phyloP scores from a whole-genome alignment of 2,113 vertebrate species.

The mouse (Mus musculus) region DNA sequence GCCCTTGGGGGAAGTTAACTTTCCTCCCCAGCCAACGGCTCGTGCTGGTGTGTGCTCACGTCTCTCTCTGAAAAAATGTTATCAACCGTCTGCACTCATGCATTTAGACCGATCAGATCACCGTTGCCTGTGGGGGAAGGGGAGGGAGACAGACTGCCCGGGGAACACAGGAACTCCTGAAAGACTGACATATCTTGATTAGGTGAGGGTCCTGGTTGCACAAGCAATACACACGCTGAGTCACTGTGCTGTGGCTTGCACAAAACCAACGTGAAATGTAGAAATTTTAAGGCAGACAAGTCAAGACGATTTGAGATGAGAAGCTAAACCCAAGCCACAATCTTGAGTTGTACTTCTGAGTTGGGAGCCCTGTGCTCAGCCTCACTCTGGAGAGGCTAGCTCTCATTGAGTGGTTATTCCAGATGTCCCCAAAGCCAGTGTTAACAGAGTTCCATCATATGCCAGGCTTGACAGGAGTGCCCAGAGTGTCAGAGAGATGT shows the following conservation, averaged over 20 bases:
- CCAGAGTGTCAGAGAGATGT: not conserved
- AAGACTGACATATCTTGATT: not conserved
- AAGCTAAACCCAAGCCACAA: not conserved
- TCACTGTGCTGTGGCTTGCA: not conserved
- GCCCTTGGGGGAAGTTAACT: conserved; percentile 42
- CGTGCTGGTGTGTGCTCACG: not conserved
- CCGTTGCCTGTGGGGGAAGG: not conserved
- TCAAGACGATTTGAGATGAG: not conserved
- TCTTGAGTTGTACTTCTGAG: not conserved
- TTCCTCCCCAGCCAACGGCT: not conserved
- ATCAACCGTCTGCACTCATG: not conserved
- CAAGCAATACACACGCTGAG: not conserved
- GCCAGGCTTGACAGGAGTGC: not conserved
- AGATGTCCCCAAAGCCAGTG: not conserved
- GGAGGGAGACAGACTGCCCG: not conserved
- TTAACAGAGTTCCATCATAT: not conserved
- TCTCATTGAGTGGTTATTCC: not conserved
- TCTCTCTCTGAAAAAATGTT: conserved; percentile 33
- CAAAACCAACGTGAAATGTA: not conserved
- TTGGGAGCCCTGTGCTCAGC: not conserved
- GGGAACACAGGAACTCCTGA: not conserved
- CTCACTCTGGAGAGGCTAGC: accelerated
- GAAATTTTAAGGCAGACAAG: not conserved
- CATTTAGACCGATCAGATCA: not conserved
- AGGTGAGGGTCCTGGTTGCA: not conserved